These are phyloP conservation scores for Ciconia stormi DNA, from an alignment of 2,113 vertebrate species.

Conservation along the genomic window DNA sequence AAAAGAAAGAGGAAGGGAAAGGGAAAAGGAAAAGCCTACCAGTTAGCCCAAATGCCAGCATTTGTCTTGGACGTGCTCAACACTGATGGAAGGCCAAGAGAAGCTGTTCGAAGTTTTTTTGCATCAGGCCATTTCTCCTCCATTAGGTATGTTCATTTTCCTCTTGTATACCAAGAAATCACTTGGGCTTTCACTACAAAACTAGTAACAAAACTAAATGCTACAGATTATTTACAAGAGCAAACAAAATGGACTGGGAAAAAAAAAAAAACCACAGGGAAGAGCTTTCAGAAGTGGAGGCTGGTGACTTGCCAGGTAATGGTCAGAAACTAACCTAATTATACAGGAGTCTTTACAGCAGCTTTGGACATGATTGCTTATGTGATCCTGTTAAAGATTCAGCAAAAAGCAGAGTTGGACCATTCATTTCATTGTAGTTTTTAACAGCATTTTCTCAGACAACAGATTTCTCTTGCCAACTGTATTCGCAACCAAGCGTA, in stretches of 20 bases:
- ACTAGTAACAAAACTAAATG: neutral
- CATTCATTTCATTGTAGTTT: neutral
- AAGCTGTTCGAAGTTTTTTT: neutral
- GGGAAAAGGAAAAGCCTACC: neutral
- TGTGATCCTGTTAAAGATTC: neutral
- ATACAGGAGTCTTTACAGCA: neutral
- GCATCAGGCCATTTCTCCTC: neutral
- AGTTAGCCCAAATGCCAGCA: neutral
- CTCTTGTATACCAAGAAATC: neutral
- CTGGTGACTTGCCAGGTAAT: neutral
- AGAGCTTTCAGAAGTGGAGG: neutral
- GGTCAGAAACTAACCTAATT: neutral
- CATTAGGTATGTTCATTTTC: neutral
- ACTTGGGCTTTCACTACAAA: neutral
- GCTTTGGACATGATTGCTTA: neutral
- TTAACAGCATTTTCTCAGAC: neutral
- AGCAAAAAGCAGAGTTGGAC: neutral
- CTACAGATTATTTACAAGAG: neutral
- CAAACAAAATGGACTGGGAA: neutral
- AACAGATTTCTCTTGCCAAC: neutral
- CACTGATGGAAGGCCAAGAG: neutral
- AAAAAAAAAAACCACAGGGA: rapidly evolving
- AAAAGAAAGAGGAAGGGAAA: neutral
- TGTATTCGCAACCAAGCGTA: neutral
- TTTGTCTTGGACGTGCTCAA: neutral